Conservation (phyloP, 2,113 vertebrate species). For the Oceanodroma tethys region DNA sequence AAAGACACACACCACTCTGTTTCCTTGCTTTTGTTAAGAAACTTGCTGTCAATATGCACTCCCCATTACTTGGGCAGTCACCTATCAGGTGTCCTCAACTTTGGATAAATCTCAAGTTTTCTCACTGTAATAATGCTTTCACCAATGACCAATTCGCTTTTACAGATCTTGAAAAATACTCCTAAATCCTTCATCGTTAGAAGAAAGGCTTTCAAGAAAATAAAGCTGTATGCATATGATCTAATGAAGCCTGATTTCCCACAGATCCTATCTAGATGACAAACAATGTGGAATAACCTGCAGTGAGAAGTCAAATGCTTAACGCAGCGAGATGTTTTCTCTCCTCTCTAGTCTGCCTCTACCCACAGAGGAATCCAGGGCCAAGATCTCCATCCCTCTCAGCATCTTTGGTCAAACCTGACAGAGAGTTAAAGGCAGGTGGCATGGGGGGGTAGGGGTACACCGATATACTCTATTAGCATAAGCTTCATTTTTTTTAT, state of each 20-base stretch:
- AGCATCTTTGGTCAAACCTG: not conserved
- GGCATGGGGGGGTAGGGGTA: accelerated
- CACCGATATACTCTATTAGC: not conserved
- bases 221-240: not conserved
- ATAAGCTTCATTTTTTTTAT: not conserved
- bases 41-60: not conserved
- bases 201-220: not conserved
- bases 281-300: not conserved
- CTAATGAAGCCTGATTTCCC: not conserved
- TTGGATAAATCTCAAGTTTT: not conserved
- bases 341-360: not conserved
- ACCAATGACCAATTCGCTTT: not conserved
- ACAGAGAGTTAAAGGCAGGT: not conserved
- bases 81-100: not conserved
- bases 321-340: not conserved
- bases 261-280: not conserved
- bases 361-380: not conserved
- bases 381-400: not conserved
- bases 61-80: not conserved
- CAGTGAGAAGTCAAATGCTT: not conserved
- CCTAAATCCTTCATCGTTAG: not conserved
- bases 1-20: not conserved
- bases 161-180: not conserved
- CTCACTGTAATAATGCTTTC: not conserved
- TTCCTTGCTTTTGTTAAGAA: not conserved